Base-by-base conservation (phyloP, 1,140 invertebrate species). In the Platyscapa corneri region DNA sequence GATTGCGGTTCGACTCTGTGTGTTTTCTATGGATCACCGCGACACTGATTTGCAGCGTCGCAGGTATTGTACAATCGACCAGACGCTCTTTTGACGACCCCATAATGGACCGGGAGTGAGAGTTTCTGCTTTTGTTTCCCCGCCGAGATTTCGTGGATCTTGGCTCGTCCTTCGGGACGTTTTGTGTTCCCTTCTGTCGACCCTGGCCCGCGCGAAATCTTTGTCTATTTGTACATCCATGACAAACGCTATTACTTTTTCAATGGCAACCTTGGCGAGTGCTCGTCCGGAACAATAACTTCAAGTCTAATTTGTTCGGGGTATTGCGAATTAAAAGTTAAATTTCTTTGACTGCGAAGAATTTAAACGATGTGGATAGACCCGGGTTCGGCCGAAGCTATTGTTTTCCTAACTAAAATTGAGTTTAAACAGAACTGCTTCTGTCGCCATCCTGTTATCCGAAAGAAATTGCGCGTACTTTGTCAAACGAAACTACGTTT, bases 1-100 rank as follows among this genome's bases (percentile, higher is more conserved):
- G 37, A 8, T 49, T 78, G 82, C 74, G 82, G 82, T 83, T 83
- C 18, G 16, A 6, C 74, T 32, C 56, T 77, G 56, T 83, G 82
- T 77, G 75, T 83, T 75, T 82, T 82, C 67, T 60, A 60, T 56
- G 81, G 81, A 82, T 74, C 32, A 20, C 12, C 70, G 70, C 67
- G 70, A 56, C 42, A 27, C 65, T 72, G 80, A 82, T 82, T 82
- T 34, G 46, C 42, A 49, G 30, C 30, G 65, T 32, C 56, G 18
- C 70, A 30, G 75, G 14, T 30, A 76, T 34, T 34, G 39, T 23
- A 18, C 20, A 27, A 60, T 60, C 56, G 56, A 60, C 56, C 56
- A 27, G 27, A 60, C 56, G 56, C 20, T 27, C 56, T 60, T 60
- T 60, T 60, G 56, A 60, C 56, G 56, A 60, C 56, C 3, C 49